Percentiles rank a stretch among this genome's conserved stretches.
These are phyloP conservation scores for Augiades crinisus DNA, from an alignment of 2,888 invertebrate genomes.

Conservation along the genomic window DNA sequence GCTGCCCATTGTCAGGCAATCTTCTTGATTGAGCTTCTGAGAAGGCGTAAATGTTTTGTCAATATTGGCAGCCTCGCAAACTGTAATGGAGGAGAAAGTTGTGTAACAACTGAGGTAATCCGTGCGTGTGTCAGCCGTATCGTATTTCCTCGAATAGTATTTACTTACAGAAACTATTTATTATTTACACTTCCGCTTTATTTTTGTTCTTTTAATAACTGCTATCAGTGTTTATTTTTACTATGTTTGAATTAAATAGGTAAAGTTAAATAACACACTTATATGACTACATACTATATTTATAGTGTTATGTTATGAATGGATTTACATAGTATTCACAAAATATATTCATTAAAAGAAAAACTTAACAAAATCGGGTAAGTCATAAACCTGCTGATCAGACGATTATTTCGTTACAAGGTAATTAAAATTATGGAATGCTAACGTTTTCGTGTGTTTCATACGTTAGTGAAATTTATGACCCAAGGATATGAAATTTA, in stretches of 20 bases:
- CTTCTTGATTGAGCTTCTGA: constrained; percentile 54
- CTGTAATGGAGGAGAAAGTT: constrained; percentile 84
- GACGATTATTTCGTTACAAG: constrained; percentile 3
- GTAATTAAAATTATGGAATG: constrained; percentile 2
- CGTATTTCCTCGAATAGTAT: constrained; percentile 68
- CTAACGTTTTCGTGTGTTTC: constrained; percentile 6
- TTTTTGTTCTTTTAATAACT: too few relatives aligned
- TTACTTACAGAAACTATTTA: constrained; percentile 66
- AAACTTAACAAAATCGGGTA: not conserved
- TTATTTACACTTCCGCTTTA: constrained; percentile 78
- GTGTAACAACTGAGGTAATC: constrained; percentile 83
- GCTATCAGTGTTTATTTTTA: too few relatives aligned
- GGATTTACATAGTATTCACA: too few relatives aligned
- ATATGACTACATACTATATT: too few relatives aligned
- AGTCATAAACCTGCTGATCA: not conserved
- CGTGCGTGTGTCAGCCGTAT: constrained; percentile 75
- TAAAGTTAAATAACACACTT: too few relatives aligned
- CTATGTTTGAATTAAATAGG: constrained; percentile 74
- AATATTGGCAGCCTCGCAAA: constrained; percentile 83
- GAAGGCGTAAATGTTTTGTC: constrained; percentile 79
- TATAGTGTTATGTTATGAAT: too few relatives aligned
- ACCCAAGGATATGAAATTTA: constrained; percentile 15
- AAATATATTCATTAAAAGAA: too few relatives aligned
- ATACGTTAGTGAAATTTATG: constrained; percentile 16
- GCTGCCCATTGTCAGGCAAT: constrained; percentile 70